These are phyloP conservation scores for Podarcis siculus DNA, from an alignment of 2,797 vertebrate genomes.

Conservation along the genomic window DNA sequence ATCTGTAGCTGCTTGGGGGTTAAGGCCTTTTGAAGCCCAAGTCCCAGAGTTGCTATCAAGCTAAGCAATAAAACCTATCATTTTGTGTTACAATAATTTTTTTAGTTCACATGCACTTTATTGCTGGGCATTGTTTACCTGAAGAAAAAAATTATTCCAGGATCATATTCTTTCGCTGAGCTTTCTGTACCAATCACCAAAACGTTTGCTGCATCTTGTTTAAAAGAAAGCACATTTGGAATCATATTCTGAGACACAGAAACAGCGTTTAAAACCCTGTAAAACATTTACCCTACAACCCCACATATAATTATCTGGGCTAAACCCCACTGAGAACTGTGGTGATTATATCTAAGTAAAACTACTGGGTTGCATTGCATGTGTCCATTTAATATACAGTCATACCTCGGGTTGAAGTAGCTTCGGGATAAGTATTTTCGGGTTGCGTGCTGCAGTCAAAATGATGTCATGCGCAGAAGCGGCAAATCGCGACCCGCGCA, in stretches of 20 bases:
- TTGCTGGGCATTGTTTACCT: slow-evolving; percentile 77
- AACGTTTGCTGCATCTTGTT: slow-evolving; percentile 93
- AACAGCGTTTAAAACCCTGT: slow-evolving; percentile 17
- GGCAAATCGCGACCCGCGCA: too few relatives aligned
- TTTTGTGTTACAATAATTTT: background rate
- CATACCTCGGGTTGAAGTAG: too few relatives aligned
- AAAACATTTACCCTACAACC: background rate
- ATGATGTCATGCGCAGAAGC: too few relatives aligned
- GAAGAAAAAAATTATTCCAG: slow-evolving; percentile 92
- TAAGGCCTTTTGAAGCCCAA: background rate
- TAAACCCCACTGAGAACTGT: too few relatives aligned
- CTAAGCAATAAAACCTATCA: background rate
- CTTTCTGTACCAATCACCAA: slow-evolving; percentile 88
- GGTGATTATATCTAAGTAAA: slow-evolving; percentile 6
- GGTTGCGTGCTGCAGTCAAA: too few relatives aligned
- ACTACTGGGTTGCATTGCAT: background rate
- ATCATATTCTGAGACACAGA: background rate
- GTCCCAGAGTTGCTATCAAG: background rate
- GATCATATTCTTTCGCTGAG: slow-evolving; percentile 86
- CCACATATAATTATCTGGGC: background rate
- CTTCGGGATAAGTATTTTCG: too few relatives aligned
- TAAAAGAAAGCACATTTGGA: slow-evolving; percentile 50
- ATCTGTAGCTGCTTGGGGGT: background rate
- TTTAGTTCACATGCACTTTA: background rate
- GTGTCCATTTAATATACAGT: background rate